These are phyloP conservation scores for Phylloscopus whistleri DNA, from an alignment of 2,113 vertebrate species.

Conservation along the genomic window DNA sequence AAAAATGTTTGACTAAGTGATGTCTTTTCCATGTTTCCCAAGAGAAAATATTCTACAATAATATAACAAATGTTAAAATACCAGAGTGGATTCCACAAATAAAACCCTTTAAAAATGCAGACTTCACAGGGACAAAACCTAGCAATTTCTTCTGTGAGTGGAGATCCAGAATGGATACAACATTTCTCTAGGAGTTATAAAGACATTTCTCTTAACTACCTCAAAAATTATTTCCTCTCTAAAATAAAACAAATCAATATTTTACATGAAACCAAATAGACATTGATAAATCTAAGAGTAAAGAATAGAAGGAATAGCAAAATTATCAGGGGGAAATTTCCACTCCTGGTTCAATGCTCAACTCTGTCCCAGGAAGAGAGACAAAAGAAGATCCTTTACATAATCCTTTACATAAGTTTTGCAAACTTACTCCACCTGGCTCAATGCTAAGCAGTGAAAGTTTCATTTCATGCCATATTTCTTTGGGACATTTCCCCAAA, in stretches of 20 bases:
- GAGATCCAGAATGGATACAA: not conserved
- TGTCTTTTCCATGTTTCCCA: not conserved
- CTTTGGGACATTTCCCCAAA: not conserved
- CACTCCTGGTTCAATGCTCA: not conserved
- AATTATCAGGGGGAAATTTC: not conserved
- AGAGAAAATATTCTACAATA: not conserved
- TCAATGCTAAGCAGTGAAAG: not conserved
- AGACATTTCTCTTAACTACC: not conserved
- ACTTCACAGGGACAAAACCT: not conserved
- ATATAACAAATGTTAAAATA: not conserved
- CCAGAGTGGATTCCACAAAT: not conserved
- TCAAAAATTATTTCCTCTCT: not conserved
- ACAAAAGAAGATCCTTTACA: not conserved
- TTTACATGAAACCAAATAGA: accelerated
- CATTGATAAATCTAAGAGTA: not conserved
- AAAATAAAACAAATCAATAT: not conserved
- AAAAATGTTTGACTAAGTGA: not conserved
- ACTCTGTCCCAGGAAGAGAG: not conserved
- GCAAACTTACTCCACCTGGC: not conserved
- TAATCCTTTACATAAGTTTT: not conserved
- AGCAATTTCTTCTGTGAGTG: not conserved
- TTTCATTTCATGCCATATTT: not conserved
- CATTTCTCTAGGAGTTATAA: not conserved
- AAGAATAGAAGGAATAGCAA: not conserved
- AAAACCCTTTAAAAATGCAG: not conserved